Base-by-base conservation (phyloP, 2,113 vertebrate species). In the Chlorocebus sabaeus region DNA sequence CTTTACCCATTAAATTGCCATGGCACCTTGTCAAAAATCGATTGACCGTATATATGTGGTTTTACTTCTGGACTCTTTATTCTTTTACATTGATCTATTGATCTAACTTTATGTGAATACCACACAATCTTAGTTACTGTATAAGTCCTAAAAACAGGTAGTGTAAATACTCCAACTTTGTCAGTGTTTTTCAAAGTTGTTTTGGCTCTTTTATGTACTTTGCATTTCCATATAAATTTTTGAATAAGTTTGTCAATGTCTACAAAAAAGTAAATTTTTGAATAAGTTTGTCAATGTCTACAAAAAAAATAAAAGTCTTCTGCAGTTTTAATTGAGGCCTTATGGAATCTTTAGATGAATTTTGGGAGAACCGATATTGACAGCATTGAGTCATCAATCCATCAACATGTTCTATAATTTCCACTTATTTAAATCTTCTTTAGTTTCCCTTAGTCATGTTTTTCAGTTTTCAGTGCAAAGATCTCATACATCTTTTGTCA, bases 21-120 rank as follows among this genome's bases (percentile, higher is more conserved):
- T 68, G 48, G 61, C 1, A 3, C 1, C 40, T 80, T 48, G 17
- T 55, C 18, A 43, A 75, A 76, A 61, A 40, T 68, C 38, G 35
- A 0, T 16, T 32, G 70, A 16, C 59, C 22, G 1, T 8, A 0
- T 57, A 7, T 16, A 8, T 43, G 45, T 73, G 61, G 61, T 5
- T 55, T 9, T 61, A 23, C 5, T 5, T 52, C 11, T 27, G 8
- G 59, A 8, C 50, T 78, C 40, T 27, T 50, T 17, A 16, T 78
- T 4, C 82, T 38, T 55, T 9, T 10, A 5, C 3, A 2, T 6
- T 2, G 48, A 43, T n/a, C 32, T 40, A 1, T 17, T n/a, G 14
- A 1, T 38, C 40, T 68, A 1, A 48, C 16, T 68, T 67, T 70
- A 16, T 43, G n/a, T 6, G 57, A 23, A 10, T 0, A 43, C 2